phyloP scores from a whole-genome alignment of 2,113 vertebrate genomes.

The Bettongia penicillata region DNA sequence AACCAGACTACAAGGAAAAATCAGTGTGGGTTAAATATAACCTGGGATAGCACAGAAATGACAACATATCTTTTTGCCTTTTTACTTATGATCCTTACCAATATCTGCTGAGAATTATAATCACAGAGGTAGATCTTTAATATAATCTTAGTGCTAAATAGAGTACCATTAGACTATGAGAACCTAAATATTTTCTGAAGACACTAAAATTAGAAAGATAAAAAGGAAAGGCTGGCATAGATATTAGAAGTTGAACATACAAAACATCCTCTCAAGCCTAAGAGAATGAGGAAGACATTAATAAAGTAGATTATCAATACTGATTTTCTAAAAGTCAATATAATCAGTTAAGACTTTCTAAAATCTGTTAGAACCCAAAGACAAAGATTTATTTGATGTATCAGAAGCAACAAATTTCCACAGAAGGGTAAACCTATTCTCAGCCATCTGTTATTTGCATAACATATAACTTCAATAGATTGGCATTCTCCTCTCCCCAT shows the following conservation, averaged over 20 bases:
- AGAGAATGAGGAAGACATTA: background rate
- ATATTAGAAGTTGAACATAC: background rate
- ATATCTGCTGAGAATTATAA: constrained; percentile 11
- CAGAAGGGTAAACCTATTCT: constrained; percentile 52
- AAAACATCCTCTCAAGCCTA: background rate
- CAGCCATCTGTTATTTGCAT: constrained; percentile 66
- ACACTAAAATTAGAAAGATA: constrained; percentile 49
- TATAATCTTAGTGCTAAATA: constrained; percentile 6
- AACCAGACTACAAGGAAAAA: constrained; percentile 28
- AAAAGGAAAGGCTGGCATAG: constrained; percentile 2
- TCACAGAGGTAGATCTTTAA: constrained; percentile 14
- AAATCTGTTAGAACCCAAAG: constrained; percentile 54
- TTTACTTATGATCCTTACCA: background rate
- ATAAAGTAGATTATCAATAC: background rate
- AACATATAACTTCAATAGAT: constrained; percentile 52
- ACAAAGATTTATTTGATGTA: constrained; percentile 47
- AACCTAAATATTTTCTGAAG: constrained; percentile 4
- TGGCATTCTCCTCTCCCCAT: constrained; percentile 5
- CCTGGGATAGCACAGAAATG: constrained; percentile 8
- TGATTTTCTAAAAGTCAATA: constrained; percentile 43
- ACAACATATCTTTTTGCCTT: background rate
- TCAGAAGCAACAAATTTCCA: constrained; percentile 69
- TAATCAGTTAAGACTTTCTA: constrained; percentile 41
- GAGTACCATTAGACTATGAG: background rate
- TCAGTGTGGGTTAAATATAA: background rate